Base-by-base conservation (phyloP, 2,888 invertebrate genomes). In the Philonicus albiceps region DNA sequence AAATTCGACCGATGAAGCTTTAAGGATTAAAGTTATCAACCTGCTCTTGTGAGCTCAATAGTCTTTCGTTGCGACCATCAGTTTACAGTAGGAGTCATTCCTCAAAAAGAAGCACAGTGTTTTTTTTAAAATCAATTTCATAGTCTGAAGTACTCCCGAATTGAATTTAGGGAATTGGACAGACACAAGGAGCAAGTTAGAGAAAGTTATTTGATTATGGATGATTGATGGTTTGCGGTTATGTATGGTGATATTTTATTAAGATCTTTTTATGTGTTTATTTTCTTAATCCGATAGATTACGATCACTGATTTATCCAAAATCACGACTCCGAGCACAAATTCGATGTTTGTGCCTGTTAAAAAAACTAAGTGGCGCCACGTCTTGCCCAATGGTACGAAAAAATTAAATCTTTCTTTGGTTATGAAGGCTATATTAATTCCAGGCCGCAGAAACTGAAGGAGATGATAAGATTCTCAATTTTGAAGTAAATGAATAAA, bases 241-340 rank as follows among this genome's bases (percentile, higher is more conserved):
- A 90, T 88, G 92, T 92, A 89, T 13, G 40, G 40, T 43, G 40
- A 43, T 43, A 43, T 43, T 13, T 43, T 3, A 43, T 43, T 16
- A 16, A 16, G 3, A 13, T 16, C 16, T 43, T n/a, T 5, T 4
- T 13, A 8, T 3, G 27, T 53, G 6, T 31, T 22, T 53, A 53
- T 31, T 30, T 53, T n/a, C n/a, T 13, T 30, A 64, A 64, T 8
- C 22, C 16, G 49, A 55, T 19, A 92, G 92, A 87, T 91, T 87
- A 91, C 92, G 81, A 91, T 93, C 87, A 93, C 93, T 76, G 93
- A 93, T 89, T 90, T 93, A 88, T 92, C 92, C 74, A 90, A 92
- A 85, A 90, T 92, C 87, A 90, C 93, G 88, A 92, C 92, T 88
- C 86, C 93, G 86, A 91, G 92, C 86, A 92, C 91, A 19, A 90